Base-by-base conservation (phyloP, 2,797 vertebrate genomes). In the Rhinatrema bivittatum region DNA sequence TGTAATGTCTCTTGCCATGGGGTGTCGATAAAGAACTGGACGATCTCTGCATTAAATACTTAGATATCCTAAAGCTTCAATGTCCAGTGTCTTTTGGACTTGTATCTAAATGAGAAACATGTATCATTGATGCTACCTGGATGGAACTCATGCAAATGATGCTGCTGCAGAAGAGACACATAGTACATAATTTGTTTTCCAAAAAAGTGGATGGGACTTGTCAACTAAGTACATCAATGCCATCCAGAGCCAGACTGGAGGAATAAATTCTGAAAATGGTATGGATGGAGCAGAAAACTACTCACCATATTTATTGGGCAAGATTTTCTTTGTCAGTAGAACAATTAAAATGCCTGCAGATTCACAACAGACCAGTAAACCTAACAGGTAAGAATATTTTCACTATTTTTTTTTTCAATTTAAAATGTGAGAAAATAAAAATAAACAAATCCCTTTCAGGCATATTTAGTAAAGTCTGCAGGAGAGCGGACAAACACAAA, bases 1-100 rank as follows among this genome's bases (percentile, higher is more conserved):
- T 87, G 20, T 85, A 85, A 0, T 86, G 85, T 31, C 61, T 86
- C 10, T 60, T 85, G 17, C 84, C 85, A 0, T 87, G 85, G 85
- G 81, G 81, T 8, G 31, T 72, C 38, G 74, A 86, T 56, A 53
- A 61, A 44, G 81, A 79, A 24, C 17, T 65, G 13, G 85, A 87
- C 13, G 24, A 21, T 30, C 61, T 80, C 26, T 87, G 74, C 36
- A 46, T 65, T 20, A 42, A 41, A 7, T 50, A 70, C 20, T 61
- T 85, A 4, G 60, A 32, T 29, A 47, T 85, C 39, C 43, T 33
- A 20, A 74, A 60, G 24, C 70, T 72, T 36, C 74, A 52, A 14
- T 24, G 34, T 32, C 72, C 69, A 1, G 47, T 81, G 36, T 78
- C 73, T 21, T 63, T 85, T 39, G 84, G 82, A 35, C 51, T 78